These are phyloP conservation scores for Jaculus jaculus DNA, from an alignment of 2,113 vertebrate genomes.

Conservation along the genomic window DNA sequence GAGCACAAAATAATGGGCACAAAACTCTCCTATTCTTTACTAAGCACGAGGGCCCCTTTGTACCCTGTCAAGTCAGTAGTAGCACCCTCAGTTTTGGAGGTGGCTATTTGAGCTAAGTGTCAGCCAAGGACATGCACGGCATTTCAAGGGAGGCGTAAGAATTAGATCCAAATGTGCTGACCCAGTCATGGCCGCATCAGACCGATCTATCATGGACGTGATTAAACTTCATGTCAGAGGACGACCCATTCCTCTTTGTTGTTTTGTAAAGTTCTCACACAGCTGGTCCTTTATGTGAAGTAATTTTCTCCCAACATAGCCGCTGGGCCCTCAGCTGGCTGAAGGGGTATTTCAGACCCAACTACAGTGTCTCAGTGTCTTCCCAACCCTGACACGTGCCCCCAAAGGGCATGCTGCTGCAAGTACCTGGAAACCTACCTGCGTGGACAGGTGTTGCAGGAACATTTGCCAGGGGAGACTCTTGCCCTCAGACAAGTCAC, in stretches of 20 bases:
- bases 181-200: too few species aligned
- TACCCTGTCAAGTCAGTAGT: background rate
- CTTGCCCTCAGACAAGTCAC: too few species aligned
- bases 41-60: background rate
- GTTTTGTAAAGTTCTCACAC: background rate
- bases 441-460: too few species aligned
- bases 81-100: background rate
- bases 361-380: background rate
- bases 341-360: fast-evolving
- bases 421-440: background rate
- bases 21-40: background rate
- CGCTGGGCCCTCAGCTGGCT: background rate
- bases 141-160: background rate
- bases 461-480: too few species aligned
- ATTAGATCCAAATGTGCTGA: background rate
- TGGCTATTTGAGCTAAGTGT: background rate
- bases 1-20: background rate
- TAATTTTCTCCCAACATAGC: background rate
- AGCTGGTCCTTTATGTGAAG: background rate
- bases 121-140: background rate
- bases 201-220: background rate
- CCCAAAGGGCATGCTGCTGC: too few species aligned
- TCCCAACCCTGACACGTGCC: background rate
- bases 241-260: background rate
- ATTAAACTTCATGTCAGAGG: fast-evolving